Conservation (phyloP, 2,113 vertebrate genomes). For the Neoarius graeffei region DNA sequence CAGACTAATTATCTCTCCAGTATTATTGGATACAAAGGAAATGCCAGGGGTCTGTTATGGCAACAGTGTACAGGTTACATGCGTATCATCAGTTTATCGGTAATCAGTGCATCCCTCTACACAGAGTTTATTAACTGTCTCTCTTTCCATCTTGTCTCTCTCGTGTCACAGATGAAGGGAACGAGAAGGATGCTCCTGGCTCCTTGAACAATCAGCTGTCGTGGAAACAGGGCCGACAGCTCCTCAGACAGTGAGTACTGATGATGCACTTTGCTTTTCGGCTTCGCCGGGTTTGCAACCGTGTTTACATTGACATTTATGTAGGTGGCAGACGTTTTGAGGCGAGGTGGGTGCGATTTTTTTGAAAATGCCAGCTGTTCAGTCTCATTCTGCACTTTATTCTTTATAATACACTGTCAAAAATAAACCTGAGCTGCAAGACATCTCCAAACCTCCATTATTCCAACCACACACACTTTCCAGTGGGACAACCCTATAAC, state of each 20-base stretch:
- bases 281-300: not conserved
- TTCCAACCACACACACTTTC: not conserved
- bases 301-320: not conserved
- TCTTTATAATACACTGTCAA: not conserved
- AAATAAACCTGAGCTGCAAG: not conserved
- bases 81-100: not conserved
- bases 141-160: constrained; percentile 42
- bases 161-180: constrained; percentile 85
- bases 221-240: constrained; percentile 97
- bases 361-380: too few relatives aligned
- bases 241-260: constrained; percentile 92
- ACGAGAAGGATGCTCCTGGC: constrained; percentile 85
- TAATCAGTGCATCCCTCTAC: not conserved
- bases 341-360: not conserved
- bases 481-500: not conserved
- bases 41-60: not conserved
- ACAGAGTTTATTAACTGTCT: not conserved
- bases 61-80: not conserved
- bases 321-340: not conserved
- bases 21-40: not conserved
- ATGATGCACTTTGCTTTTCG: not conserved
- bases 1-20: not conserved
- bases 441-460: too few relatives aligned
- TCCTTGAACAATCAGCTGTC: constrained; percentile 94
- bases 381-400: not conserved